Conservation (phyloP, 2,888 invertebrate species). For the Drosophila formosana region DNA sequence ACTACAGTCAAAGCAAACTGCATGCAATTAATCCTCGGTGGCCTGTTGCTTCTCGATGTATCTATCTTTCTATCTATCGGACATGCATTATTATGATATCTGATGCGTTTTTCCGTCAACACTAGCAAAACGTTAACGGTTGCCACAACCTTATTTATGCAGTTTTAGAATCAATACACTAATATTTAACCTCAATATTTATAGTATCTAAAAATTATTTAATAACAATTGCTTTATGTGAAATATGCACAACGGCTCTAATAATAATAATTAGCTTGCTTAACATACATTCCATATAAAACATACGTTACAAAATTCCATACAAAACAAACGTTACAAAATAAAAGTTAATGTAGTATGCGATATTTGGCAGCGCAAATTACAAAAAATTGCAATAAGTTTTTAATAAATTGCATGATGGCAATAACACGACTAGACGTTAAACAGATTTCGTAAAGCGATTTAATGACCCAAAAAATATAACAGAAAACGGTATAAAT, state of each 20-base stretch:
- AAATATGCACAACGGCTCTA: not conserved
- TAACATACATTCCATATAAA: not conserved
- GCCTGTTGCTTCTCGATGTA: slow-evolving; percentile 50
- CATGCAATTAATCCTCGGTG: slow-evolving; percentile 47
- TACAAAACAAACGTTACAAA: too few species aligned
- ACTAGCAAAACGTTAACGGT: not conserved
- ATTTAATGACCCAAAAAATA: too few species aligned
- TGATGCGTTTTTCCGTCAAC: not conserved
- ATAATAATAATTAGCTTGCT: not conserved
- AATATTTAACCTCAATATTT: not conserved
- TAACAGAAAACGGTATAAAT: not conserved
- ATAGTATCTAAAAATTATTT: too few species aligned
- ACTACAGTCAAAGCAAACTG: slow-evolving; percentile 36
- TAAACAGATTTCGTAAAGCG: too few species aligned
- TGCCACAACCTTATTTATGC: not conserved
- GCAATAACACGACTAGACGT: too few species aligned
- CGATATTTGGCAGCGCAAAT: too few species aligned
- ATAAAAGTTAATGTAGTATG: too few species aligned
- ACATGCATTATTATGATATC: not conserved
- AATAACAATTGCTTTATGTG: not conserved
- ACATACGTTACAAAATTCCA: not conserved
- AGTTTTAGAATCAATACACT: too few species aligned
- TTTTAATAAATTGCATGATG: too few species aligned
- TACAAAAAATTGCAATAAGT: too few species aligned
- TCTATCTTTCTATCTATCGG: slow-evolving; percentile 5